Conservation (phyloP, 2,888 invertebrate species). For the Scelioninae gen. 1 region DNA sequence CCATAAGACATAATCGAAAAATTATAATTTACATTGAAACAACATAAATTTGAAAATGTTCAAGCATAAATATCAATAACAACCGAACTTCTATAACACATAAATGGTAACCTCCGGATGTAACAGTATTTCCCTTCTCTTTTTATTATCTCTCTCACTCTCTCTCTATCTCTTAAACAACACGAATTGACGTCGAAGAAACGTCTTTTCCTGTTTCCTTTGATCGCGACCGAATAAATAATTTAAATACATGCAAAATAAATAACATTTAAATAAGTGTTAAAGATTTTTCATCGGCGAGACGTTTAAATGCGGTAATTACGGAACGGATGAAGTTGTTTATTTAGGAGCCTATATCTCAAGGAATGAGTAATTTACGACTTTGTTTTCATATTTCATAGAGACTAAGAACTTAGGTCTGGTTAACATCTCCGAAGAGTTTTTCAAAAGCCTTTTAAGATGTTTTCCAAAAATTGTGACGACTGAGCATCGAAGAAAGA, state of each 20-base stretch:
- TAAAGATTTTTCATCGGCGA: no score
- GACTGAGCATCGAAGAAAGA: no score
- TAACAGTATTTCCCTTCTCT: conserved; percentile 3
- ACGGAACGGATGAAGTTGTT: no score
- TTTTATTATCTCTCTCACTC: not conserved
- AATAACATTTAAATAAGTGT: conserved; percentile 50
- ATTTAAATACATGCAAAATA: conserved; percentile 42
- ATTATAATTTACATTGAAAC: not conserved
- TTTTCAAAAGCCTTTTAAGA: no score
- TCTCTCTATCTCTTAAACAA: not conserved
- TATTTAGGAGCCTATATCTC: no score
- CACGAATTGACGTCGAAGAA: not conserved
- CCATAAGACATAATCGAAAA: no score
- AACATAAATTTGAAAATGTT: not conserved
- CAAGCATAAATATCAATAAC: not conserved
- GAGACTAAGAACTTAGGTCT: no score
- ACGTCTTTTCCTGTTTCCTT: not conserved
- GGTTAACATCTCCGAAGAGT: no score
- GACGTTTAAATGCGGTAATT: no score
- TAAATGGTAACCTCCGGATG: conserved; percentile 9
- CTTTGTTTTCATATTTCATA: no score
- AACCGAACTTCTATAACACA: not conserved
- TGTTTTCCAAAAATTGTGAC: no score
- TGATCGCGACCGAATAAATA: conserved; percentile 31
- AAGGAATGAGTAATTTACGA: no score